These are phyloP conservation scores for Aporophyla nigra DNA, from an alignment of 2,888 invertebrate genomes.

Conservation along the genomic window DNA sequence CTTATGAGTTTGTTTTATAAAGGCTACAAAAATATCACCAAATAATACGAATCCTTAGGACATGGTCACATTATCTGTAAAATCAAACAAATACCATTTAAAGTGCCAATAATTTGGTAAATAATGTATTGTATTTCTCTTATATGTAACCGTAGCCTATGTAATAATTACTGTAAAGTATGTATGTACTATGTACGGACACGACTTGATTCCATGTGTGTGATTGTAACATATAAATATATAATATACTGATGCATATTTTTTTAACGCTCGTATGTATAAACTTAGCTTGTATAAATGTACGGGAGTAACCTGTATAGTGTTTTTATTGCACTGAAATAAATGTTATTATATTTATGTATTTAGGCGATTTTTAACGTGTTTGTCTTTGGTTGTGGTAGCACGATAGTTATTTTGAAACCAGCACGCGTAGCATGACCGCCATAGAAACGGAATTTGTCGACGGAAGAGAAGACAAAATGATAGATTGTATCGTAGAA, in stretches of 20 bases:
- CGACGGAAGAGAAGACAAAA: too few species aligned
- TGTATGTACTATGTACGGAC: slow-evolving; percentile 62
- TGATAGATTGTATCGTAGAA: too few species aligned
- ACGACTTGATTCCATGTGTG: slow-evolving; percentile 60
- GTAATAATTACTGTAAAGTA: slow-evolving; percentile 44
- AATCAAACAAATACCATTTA: neutral
- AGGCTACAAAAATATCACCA: neutral
- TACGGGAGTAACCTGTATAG: slow-evolving; percentile 40
- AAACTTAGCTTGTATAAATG: slow-evolving; percentile 60
- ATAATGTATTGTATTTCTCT: neutral
- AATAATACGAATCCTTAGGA: slow-evolving; percentile 35
- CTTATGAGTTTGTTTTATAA: neutral
- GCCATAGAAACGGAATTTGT: too few species aligned
- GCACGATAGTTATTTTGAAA: neutral
- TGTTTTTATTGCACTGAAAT: slow-evolving; percentile 51
- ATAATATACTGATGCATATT: slow-evolving; percentile 71
- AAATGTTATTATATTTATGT: slow-evolving; percentile 28
- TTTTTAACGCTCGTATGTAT: slow-evolving; percentile 74
- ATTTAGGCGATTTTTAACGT: slow-evolving; percentile 25
- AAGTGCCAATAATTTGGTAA: slow-evolving; percentile 24
- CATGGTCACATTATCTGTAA: slow-evolving; percentile 44
- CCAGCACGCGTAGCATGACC: too few species aligned
- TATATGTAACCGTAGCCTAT: slow-evolving; percentile 29
- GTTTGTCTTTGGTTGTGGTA: slow-evolving; percentile 1
- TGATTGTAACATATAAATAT: slow-evolving; percentile 67